Conservation (phyloP, 2,888 invertebrate genomes). For the Dromius quadrimaculatus region DNA sequence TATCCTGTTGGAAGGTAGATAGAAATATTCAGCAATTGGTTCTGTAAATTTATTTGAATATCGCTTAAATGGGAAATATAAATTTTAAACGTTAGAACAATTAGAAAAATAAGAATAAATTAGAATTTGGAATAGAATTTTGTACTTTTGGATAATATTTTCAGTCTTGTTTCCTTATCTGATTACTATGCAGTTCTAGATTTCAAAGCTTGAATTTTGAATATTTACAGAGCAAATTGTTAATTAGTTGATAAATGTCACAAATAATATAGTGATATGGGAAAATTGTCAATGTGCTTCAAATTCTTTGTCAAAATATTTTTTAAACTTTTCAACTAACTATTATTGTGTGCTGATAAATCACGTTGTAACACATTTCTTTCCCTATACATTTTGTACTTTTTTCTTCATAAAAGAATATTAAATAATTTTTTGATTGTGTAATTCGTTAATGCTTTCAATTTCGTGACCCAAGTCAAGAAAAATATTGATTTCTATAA, state of each 20-base stretch:
- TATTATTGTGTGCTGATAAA: slow-evolving; percentile 25
- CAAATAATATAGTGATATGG: slow-evolving; percentile 15
- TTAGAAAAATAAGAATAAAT: neutral
- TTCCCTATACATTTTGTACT: no score
- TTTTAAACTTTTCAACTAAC: no score
- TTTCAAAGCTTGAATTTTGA: neutral
- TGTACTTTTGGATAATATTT: slow-evolving; percentile 1
- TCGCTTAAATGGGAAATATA: no score
- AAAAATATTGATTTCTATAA: no score
- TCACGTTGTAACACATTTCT: no score
- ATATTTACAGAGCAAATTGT: slow-evolving; percentile 25
- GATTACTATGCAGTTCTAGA: no score
- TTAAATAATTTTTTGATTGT: no score
- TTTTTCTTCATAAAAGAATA: no score
- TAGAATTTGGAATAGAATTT: no score
- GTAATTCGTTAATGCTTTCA: no score
- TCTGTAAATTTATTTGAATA: neutral
- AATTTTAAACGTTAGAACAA: neutral
- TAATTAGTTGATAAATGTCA: neutral
- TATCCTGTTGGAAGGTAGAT: slow-evolving; percentile 25
- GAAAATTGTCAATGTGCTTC: slow-evolving; percentile 25
- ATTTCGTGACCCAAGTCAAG: no score
- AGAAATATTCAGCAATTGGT: slow-evolving; percentile 19
- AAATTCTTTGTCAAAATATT: slow-evolving; percentile 15
- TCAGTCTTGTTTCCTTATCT: neutral